phyloP scores from a whole-genome alignment of 2,797 vertebrate genomes.

The Acanthurus lineatus region DNA sequence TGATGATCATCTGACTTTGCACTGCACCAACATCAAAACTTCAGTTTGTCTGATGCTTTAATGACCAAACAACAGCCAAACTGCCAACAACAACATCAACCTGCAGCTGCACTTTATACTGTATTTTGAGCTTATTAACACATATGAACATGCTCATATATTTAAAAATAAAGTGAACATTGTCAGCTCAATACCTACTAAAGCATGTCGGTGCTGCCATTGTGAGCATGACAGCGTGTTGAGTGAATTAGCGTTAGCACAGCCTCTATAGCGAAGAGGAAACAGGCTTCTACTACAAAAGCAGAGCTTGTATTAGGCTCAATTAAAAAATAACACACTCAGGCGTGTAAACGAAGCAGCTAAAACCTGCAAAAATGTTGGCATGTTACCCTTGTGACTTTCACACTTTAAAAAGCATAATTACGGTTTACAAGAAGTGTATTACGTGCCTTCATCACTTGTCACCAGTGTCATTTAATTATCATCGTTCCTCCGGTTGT shows the following conservation, averaged over 20 bases:
- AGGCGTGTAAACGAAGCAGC: background rate
- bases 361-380: background rate
- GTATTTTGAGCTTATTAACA: background rate
- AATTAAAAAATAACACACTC: background rate
- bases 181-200: too few species aligned
- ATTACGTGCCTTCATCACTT: slow-evolving; percentile 5
- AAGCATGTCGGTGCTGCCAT: background rate
- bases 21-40: too few species aligned
- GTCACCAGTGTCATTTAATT: slow-evolving; percentile 5
- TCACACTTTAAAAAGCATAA: background rate
- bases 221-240: background rate
- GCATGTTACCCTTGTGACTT: background rate
- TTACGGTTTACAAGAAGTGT: background rate
- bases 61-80: too few species aligned
- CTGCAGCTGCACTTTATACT: background rate
- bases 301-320: too few species aligned
- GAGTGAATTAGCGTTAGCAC: background rate
- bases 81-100: background rate
- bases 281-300: background rate
- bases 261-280: background rate
- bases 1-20: too few species aligned
- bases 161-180: too few species aligned
- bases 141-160: too few species aligned
- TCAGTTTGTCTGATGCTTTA: too few species aligned
- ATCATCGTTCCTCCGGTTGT: slow-evolving; percentile 2